Percentiles rank a stretch among this genome's conserved stretches.
Conservation (phyloP, 2,797 vertebrate genomes). For the Taenioides sp. region DNA sequence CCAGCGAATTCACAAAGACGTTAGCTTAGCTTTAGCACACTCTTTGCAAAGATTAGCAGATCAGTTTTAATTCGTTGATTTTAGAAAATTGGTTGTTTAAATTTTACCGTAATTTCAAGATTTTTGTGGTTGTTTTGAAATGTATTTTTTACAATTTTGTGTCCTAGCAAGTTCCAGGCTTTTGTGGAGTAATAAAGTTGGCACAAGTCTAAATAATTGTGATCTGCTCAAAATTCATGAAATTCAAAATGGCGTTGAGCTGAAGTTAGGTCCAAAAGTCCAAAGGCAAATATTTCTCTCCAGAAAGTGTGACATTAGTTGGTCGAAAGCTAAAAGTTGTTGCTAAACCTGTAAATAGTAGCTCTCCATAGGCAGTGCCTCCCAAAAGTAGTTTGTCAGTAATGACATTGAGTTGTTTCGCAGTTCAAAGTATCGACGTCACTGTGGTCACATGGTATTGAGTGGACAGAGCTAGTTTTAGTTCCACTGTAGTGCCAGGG, state of each 20-base stretch:
- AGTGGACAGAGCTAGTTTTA: neutral
- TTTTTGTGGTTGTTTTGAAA: no score
- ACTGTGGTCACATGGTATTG: slow-evolving; percentile 36
- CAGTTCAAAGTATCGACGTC: slow-evolving; percentile 39
- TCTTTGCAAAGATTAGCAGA: neutral
- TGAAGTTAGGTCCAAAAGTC: neutral
- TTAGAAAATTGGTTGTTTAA: neutral
- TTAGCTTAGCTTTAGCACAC: slow-evolving; percentile 34
- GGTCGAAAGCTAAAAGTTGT: neutral
- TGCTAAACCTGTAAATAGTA: neutral
- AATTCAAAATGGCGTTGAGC: neutral
- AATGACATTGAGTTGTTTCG: slow-evolving; percentile 13
- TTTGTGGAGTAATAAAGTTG: no score
- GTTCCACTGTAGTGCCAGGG: neutral
- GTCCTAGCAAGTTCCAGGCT: neutral
- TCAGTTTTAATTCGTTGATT: neutral
- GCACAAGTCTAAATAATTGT: neutral
- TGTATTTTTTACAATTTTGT: neutral
- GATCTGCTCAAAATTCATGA: neutral
- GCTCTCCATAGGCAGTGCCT: slow-evolving; percentile 3
- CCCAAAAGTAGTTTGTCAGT: slow-evolving; percentile 11
- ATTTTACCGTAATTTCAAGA: neutral
- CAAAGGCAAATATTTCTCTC: neutral
- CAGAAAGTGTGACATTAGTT: neutral
- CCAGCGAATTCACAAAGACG: slow-evolving; percentile 60